Percentiles rank a stretch among this genome's conserved stretches.
These are phyloP conservation scores for Cheirogaleus major DNA, from an alignment of 2,797 vertebrate species.

Conservation along the genomic window DNA sequence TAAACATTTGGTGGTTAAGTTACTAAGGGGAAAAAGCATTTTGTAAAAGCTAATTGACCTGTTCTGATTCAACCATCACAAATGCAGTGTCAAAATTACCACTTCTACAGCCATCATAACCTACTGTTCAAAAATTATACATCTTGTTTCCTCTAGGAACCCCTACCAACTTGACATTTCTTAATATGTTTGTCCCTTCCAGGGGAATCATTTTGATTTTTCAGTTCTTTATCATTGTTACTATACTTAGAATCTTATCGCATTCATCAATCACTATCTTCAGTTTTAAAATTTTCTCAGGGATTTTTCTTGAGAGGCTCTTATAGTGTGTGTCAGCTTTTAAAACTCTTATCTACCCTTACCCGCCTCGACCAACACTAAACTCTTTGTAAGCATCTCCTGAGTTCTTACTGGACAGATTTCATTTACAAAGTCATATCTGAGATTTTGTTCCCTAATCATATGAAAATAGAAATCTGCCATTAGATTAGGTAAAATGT, in stretches of 20 bases:
- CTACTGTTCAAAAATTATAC: conserved; percentile 59
- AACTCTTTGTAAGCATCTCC: background rate
- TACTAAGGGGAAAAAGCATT: background rate
- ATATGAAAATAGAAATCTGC: background rate
- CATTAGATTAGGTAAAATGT: conserved; percentile 30
- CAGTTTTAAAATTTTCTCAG: conserved; percentile 58
- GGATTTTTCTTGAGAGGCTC: conserved; percentile 41
- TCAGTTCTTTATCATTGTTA: conserved; percentile 45
- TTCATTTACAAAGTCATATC: conserved; percentile 43
- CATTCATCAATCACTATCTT: conserved; percentile 65
- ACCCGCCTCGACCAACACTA: background rate
- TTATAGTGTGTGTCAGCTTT: conserved; percentile 62
- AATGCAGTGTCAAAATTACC: conserved; percentile 8
- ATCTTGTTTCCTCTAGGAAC: conserved; percentile 49
- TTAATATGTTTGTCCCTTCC: conserved; percentile 38
- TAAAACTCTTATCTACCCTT: conserved; percentile 63
- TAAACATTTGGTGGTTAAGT: background rate
- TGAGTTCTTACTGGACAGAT: conserved; percentile 28
- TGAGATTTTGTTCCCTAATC: conserved; percentile 23
- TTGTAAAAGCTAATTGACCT: conserved; percentile 37
- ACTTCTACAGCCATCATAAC: background rate
- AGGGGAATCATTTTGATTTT: conserved; percentile 60
- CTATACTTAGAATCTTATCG: conserved; percentile 66
- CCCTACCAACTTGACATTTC: conserved; percentile 48
- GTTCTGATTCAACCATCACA: background rate